Evolutionary conservation across 2,113 vertebrate species (phyloP).

Genomic region (Chunga burmeisteri): DNA sequence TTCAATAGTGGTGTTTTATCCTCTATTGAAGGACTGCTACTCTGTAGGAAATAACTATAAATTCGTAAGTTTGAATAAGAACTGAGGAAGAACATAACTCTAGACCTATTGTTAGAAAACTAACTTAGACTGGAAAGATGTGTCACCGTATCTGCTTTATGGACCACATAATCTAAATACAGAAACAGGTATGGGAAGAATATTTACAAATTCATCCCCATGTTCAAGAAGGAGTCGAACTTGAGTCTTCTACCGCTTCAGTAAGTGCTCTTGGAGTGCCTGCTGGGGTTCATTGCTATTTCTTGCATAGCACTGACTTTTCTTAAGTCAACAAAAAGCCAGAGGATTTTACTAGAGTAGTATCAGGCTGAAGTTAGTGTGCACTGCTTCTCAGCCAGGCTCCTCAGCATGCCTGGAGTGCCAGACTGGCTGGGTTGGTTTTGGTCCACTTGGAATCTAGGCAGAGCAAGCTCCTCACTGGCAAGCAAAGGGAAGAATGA

Average conservation of each 20-base stretch:
- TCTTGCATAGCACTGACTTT: neutral
- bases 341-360: neutral
- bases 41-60: neutral
- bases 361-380: neutral
- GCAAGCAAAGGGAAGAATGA: neutral
- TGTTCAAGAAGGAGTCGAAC: neutral
- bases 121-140: neutral
- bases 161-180: neutral
- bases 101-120: neutral
- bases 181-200: neutral
- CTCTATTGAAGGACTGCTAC: neutral
- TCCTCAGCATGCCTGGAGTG: neutral
- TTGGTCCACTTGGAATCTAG: neutral
- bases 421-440: neutral
- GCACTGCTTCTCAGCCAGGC: neutral
- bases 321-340: neutral
- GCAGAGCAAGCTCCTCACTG: neutral
- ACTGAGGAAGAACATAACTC: neutral
- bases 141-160: neutral
- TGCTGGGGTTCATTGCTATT: neutral
- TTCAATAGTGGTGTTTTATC: neutral
- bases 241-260: neutral
- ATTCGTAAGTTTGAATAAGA: neutral
- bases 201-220: neutral
- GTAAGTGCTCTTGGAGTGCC: neutral